These are phyloP conservation scores for Petrosia ficiformis DNA, from an alignment of 37 sponge, comb jelly and placozoan genomes.

Conservation along the genomic window DNA sequence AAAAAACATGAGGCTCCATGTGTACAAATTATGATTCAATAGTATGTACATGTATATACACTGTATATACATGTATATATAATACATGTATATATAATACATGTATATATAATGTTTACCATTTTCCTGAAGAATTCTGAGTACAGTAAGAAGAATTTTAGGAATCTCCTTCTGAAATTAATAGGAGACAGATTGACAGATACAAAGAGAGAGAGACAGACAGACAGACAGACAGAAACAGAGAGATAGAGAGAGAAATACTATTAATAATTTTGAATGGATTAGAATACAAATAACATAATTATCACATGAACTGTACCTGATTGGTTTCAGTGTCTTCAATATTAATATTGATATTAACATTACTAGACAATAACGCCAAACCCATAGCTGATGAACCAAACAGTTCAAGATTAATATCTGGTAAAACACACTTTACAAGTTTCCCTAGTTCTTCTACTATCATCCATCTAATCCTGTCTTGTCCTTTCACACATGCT, in stretches of 20 bases:
- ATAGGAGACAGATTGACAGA: too few relatives aligned
- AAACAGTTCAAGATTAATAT: slow-evolving; percentile 50
- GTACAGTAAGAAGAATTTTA: neutral
- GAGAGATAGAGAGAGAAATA: too few relatives aligned
- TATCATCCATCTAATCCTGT: slow-evolving; percentile 1
- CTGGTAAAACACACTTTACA: slow-evolving; percentile 18
- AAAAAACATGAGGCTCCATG: neutral
- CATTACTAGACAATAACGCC: slow-evolving; percentile 50
- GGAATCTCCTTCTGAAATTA: neutral
- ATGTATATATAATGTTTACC: neutral
- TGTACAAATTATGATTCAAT: too few relatives aligned
- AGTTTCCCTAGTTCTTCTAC: slow-evolving; percentile 9
- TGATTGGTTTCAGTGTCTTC: neutral
- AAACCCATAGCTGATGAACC: slow-evolving; percentile 58
- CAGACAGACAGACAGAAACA: too few relatives aligned
- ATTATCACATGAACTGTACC: too few relatives aligned
- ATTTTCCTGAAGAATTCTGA: neutral
- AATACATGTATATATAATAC: too few relatives aligned
- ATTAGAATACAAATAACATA: too few relatives aligned
- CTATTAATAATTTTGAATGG: too few relatives aligned
- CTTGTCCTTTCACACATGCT: slow-evolving; percentile 5
- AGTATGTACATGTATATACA: too few relatives aligned
- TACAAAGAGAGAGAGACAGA: neutral
- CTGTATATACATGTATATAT: too few relatives aligned
- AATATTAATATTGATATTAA: slow-evolving; percentile 59